These are phyloP conservation scores for Anser cygnoides DNA, from an alignment of 2,113 vertebrate genomes.

Conservation along the genomic window DNA sequence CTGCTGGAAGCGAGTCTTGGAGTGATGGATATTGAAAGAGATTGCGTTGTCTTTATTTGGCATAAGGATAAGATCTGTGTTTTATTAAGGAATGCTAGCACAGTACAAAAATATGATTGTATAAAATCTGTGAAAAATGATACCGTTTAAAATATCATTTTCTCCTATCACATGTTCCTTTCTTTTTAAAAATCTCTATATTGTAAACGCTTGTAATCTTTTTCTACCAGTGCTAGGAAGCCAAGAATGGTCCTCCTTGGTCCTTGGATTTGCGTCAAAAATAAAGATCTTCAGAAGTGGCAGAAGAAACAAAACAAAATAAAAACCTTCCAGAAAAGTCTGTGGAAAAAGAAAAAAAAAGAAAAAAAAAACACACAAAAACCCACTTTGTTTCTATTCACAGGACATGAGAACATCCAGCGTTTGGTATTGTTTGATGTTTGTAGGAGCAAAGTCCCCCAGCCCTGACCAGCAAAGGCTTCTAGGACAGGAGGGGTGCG, in stretches of 20 bases:
- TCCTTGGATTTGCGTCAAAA: neutral
- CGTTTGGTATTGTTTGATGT: neutral
- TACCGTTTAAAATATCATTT: neutral
- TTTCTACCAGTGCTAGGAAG: neutral
- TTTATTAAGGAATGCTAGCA: neutral
- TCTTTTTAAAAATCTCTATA: neutral
- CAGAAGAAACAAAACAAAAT: neutral
- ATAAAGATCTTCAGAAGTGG: neutral
- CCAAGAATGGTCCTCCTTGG: neutral
- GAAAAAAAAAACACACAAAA: neutral
- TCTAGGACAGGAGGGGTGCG: neutral
- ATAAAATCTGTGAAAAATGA: constrained; percentile 19
- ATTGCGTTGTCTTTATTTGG: neutral
- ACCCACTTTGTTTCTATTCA: neutral
- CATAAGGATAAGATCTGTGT: neutral
- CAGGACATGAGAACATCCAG: neutral
- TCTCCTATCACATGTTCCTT: neutral
- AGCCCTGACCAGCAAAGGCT: neutral
- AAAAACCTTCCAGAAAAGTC: neutral
- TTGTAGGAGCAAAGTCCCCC: neutral
- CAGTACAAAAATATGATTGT: constrained; percentile 31
- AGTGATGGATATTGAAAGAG: neutral
- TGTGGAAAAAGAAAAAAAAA: neutral
- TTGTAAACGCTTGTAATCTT: neutral
- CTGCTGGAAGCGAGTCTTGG: neutral